These are phyloP conservation scores for Microchirus variegatus DNA, from an alignment of 2,797 vertebrate genomes.

Conservation along the genomic window DNA sequence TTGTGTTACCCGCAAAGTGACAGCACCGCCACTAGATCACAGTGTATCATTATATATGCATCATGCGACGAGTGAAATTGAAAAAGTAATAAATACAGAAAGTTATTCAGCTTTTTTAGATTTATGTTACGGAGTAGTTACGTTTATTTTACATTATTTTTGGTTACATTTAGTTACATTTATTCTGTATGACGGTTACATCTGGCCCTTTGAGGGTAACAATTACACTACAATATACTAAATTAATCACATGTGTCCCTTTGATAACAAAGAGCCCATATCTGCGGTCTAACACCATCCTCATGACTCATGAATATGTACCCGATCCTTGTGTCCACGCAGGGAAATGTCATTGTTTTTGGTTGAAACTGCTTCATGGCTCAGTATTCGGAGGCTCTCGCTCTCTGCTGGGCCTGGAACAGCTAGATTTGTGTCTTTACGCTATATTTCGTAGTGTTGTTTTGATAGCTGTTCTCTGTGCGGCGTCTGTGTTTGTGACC, in stretches of 20 bases:
- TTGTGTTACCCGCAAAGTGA: too few relatives aligned
- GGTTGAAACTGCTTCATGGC: constrained; percentile 22
- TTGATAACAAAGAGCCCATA: constrained; percentile 33
- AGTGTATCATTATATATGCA: too few relatives aligned
- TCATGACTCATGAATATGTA: constrained; percentile 40
- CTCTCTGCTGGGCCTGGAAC: constrained; percentile 24
- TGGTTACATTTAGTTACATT: too few relatives aligned
- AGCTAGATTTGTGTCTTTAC: constrained; percentile 23
- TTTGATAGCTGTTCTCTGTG: constrained; percentile 44
- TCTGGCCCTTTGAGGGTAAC: too few relatives aligned
- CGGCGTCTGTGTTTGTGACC: constrained; percentile 22
- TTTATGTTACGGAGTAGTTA: too few relatives aligned
- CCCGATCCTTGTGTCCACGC: constrained; percentile 14
- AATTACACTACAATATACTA: too few relatives aligned
- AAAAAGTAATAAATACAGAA: too few relatives aligned
- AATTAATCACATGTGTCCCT: constrained; percentile 25
- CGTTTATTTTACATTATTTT: too few relatives aligned
- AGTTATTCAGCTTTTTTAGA: too few relatives aligned
- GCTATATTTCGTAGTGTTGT: constrained; percentile 39
- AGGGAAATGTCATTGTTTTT: constrained; percentile 24
- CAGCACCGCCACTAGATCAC: too few relatives aligned
- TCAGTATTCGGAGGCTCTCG: constrained; percentile 39
- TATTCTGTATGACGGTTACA: too few relatives aligned
- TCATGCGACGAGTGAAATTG: too few relatives aligned
- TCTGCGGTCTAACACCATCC: constrained; percentile 39